Conservation (phyloP, 2,797 vertebrate genomes). For the Karalla daura region DNA sequence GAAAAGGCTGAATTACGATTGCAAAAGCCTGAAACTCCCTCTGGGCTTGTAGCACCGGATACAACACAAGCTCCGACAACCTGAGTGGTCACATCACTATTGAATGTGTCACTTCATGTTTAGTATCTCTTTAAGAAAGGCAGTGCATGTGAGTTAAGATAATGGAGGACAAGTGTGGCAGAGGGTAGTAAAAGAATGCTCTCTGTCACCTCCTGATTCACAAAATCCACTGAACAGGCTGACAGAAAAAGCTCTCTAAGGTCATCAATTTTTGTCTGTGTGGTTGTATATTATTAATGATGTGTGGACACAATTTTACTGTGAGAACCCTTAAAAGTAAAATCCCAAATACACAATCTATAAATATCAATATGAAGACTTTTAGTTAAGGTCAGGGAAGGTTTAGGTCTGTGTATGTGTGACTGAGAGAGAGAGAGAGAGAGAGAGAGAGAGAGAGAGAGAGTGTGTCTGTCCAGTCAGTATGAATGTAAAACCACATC, state of each 20-base stretch:
- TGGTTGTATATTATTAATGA: too few species aligned
- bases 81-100: neutral
- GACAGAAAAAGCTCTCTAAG: constrained; percentile 1
- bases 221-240: constrained; percentile 4
- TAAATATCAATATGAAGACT: too few species aligned
- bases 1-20: constrained; percentile 10
- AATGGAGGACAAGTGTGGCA: neutral
- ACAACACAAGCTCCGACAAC: neutral
- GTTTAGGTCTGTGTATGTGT: neutral
- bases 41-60: neutral
- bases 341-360: too few species aligned
- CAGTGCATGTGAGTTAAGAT: too few species aligned
- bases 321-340: too few species aligned
- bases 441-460: too few species aligned
- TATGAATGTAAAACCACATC: neutral
- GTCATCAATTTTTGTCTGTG: neutral
- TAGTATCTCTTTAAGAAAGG: neutral
- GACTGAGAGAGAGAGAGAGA: too few species aligned
- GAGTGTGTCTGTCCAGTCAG: neutral
- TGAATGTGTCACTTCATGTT: neutral
- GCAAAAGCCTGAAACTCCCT: neutral
- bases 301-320: too few species aligned
- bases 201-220: constrained; percentile 4
- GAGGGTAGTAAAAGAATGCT: constrained; percentile 11
- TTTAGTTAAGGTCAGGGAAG: too few species aligned